Evolutionary conservation across 2,888 invertebrate species (phyloP).

Genomic region (Eupithecia pulchellata): DNA sequence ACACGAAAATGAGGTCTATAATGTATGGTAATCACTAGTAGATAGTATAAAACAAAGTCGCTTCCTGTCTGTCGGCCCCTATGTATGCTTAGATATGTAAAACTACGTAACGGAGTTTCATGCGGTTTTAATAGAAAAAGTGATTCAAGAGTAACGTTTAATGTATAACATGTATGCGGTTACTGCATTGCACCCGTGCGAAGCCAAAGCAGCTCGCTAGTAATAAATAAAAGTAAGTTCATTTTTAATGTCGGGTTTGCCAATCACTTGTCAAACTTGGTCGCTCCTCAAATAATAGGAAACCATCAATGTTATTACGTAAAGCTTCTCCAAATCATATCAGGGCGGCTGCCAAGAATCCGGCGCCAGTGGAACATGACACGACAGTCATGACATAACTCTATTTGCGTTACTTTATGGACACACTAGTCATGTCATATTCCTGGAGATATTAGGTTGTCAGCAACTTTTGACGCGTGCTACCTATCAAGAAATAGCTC

Average conservation of each 20-base stretch:
- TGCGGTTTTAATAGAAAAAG: too few relatives aligned
- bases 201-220: too few relatives aligned
- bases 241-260: neutral
- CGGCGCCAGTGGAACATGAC: constrained; percentile 37
- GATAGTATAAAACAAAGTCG: too few relatives aligned
- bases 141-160: too few relatives aligned
- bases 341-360: neutral
- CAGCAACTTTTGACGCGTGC: neutral
- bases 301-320: neutral
- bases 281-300: neutral
- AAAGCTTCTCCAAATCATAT: neutral
- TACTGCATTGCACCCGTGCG: too few relatives aligned
- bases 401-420: constrained; percentile 35
- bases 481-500: neutral
- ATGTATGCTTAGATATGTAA: too few relatives aligned
- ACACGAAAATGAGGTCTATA: too few relatives aligned
- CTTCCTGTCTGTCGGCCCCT: too few relatives aligned
- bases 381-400: constrained; percentile 30
- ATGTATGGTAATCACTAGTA: too few relatives aligned
- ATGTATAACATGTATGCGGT: too few relatives aligned
- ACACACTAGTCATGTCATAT: constrained; percentile 29
- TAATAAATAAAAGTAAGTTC: neutral
- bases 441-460: constrained; percentile 9
- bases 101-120: too few relatives aligned
- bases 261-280: neutral